Conservation (phyloP, 2,113 vertebrate species). For the Pholis gunnellus region DNA sequence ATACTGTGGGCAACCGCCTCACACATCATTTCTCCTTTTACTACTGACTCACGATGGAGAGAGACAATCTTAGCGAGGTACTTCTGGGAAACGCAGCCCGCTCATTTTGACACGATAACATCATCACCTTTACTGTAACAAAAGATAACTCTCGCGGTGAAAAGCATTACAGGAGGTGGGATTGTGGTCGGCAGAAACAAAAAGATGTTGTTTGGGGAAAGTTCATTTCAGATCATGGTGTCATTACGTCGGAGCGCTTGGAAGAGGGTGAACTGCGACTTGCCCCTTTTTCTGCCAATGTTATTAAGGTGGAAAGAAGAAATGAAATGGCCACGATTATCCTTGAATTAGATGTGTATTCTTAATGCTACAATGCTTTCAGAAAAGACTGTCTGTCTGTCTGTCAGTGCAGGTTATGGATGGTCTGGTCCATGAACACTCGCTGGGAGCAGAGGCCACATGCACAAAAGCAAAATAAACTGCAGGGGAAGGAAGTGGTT, state of each 20-base stretch:
- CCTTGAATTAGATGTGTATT: constrained; percentile 23
- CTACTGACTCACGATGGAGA: constrained; percentile 42
- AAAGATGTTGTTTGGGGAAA: background rate
- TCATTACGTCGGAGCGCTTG: constrained; percentile 6
- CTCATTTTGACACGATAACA: constrained; percentile 27
- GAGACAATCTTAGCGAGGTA: background rate
- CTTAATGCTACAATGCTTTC: constrained; percentile 6
- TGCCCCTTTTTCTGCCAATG: constrained; percentile 10
- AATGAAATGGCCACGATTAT: background rate
- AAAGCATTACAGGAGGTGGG: constrained; percentile 21
- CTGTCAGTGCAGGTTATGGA: constrained; percentile 83
- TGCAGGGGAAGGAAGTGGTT: constrained; percentile 90
- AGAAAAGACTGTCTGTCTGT: constrained; percentile 43
- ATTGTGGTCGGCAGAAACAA: constrained; percentile 8
- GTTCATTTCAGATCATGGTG: background rate
- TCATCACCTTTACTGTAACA: constrained; percentile 42
- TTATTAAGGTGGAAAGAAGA: constrained; percentile 39
- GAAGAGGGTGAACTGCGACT: background rate
- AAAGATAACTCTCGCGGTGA: background rate
- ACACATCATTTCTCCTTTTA: constrained; percentile 5
- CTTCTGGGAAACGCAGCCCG: constrained; percentile 17
- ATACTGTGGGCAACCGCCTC: background rate
- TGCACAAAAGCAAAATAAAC: constrained; percentile 96
- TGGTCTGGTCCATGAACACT: constrained; percentile 82
- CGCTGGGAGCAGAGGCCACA: constrained; percentile 86